Evolutionary conservation across 2,113 vertebrate species (phyloP).

Genomic region (Eulacestoma nigropectus): DNA sequence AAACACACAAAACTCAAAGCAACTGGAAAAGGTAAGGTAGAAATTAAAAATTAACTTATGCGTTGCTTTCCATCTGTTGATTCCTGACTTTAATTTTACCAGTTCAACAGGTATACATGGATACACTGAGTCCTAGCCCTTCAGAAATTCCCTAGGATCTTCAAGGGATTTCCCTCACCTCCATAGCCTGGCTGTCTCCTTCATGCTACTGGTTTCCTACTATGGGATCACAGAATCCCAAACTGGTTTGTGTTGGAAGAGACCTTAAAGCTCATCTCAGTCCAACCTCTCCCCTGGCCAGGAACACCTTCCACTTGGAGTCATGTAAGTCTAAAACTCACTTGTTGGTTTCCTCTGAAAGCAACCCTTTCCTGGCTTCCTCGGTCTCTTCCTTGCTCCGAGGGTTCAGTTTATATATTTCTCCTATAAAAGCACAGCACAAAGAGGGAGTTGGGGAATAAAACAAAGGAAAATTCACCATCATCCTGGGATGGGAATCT

Average conservation of each 20-base stretch:
- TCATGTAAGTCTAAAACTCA: background rate
- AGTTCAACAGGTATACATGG: background rate
- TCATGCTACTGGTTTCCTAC: background rate
- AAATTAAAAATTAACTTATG: background rate
- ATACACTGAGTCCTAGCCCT: no score
- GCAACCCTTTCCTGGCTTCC: background rate
- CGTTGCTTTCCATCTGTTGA: background rate
- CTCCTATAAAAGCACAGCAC: background rate
- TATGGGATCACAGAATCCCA: background rate
- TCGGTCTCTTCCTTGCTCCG: background rate
- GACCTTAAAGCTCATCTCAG: background rate
- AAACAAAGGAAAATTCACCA: background rate
- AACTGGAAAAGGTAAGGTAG: background rate
- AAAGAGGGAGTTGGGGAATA: background rate
- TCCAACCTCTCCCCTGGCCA: background rate
- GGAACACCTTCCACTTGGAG: background rate
- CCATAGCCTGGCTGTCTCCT: background rate
- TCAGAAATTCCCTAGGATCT: background rate
- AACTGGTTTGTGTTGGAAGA: no score
- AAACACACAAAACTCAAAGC: background rate
- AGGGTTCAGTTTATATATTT: background rate
- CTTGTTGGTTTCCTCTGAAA: background rate
- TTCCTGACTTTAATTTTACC: background rate
- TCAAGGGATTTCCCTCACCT: background rate
- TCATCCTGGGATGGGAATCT: background rate